Evolutionary conservation across 1,140 invertebrate species (phyloP), one percentile per base, ranked within the genome.

Genomic region (Zaprionus ghesquierei): DNA sequence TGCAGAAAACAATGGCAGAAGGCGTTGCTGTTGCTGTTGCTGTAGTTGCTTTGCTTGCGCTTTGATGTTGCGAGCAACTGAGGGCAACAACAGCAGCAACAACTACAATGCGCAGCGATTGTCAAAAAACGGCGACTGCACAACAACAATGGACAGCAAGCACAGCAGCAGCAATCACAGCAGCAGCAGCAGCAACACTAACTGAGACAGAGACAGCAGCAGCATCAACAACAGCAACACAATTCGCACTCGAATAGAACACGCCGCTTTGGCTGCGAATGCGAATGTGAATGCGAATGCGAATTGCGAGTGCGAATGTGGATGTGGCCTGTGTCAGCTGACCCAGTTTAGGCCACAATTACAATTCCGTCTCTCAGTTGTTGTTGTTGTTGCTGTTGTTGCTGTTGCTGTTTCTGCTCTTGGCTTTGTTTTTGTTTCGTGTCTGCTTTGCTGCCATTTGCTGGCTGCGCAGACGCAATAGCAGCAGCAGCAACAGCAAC

Each of bases 311-410:
- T 59, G 51, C 44, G 71, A 41, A 33, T 59, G 44, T 59, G 41
- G 25, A 10, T 49, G 44, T 68, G 64, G 49, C 35, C 44, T 63
- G 75, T 69, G 75, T 64, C 64, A 64, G 74, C 70, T 89, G 84
- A 87, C 84, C 84, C 84, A 87, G 84, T 87, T 87, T 79, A 84
- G 69, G 79, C 84, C 82, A 76, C 82, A 86, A 86, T 86, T 86
- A 86, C 86, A 87, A 71, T 62, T 70, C 54, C 65, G 82, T 70
- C 78, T 72, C 62, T 75, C 68, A 61, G 59, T 71, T 69, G 62
- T 25, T 78, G 20, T 18, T 58, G 46, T 29, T 66, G 56, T n/a
- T n/a, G n/a, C n/a, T n/a, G n/a, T n/a, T n/a, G n/a, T 20, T n/a
- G n/a, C n/a, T 61, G 66, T 49, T 54, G 51, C 23, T 70, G 31